Percentiles rank a stretch among this genome's conserved stretches.
These are phyloP conservation scores for Heliconius congener DNA, from an alignment of 1,140 invertebrate genomes.

Conservation along the genomic window DNA sequence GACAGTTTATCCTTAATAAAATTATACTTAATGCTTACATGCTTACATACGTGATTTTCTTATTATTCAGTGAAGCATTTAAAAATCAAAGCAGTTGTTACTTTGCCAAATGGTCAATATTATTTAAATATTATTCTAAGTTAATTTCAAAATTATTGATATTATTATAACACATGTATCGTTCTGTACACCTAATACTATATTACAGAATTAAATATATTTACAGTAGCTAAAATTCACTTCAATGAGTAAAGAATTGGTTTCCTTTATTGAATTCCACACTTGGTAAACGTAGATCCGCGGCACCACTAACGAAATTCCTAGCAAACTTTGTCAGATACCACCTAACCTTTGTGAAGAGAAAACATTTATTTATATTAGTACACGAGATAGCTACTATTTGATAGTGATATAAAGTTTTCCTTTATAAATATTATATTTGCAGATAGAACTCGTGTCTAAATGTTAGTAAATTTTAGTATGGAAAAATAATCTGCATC, in stretches of 20 bases:
- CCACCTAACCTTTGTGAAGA: slow-evolving; percentile 30
- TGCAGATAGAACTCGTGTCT: too few relatives aligned
- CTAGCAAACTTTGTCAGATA: slow-evolving; percentile 41
- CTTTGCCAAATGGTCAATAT: too few relatives aligned
- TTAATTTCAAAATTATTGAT: too few relatives aligned
- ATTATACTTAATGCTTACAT: too few relatives aligned
- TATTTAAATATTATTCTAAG: too few relatives aligned
- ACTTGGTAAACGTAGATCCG: slow-evolving; percentile 58
- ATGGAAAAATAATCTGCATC: neutral
- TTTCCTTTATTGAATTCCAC: slow-evolving; percentile 70
- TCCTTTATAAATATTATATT: neutral
- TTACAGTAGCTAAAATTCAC: neutral
- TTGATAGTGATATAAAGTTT: neutral
- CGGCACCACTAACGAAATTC: slow-evolving; percentile 60
- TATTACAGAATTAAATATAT: neutral
- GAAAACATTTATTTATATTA: slow-evolving; percentile 30
- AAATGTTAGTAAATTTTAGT: neutral
- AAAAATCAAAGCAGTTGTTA: too few relatives aligned
- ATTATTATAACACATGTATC: too few relatives aligned
- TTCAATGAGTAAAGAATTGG: slow-evolving; percentile 20
- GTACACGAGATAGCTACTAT: slow-evolving; percentile 2
- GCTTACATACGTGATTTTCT: too few relatives aligned
- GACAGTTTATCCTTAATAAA: too few relatives aligned
- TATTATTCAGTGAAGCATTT: too few relatives aligned
- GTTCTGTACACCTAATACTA: neutral